Percentiles rank a stretch among this genome's conserved stretches.
Evolutionary conservation across 1,140 invertebrate species (phyloP).

Genomic region (Trachymyrmex cornetzi): DNA sequence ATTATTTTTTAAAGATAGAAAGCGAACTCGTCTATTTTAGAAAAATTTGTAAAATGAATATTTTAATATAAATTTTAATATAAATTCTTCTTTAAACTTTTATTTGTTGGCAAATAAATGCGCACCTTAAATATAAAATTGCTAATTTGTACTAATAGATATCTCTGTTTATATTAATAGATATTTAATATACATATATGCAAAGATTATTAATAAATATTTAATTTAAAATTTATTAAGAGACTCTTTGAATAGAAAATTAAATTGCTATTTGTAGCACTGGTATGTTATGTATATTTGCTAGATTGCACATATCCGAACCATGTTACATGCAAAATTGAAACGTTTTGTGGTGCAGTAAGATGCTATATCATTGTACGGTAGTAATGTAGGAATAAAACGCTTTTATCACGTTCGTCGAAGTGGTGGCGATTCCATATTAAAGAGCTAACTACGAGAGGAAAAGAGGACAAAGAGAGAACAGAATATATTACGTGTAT

Average conservation of each 20-base stretch:
- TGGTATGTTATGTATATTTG: neutral
- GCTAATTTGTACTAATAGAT: neutral
- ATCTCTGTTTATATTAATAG: neutral
- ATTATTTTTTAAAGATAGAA: neutral
- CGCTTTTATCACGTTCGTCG: neutral
- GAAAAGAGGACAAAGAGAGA: neutral
- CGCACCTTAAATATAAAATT: neutral
- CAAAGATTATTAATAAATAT: too few species aligned
- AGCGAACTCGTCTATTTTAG: neutral
- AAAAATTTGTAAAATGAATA: neutral
- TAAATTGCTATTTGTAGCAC: neutral
- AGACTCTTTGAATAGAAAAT: neutral
- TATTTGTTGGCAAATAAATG: neutral
- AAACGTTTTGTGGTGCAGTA: neutral
- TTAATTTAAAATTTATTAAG: neutral
- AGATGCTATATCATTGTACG: constrained; percentile 1
- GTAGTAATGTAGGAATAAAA: neutral
- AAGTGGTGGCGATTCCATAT: neutral
- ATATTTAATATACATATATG: neutral
- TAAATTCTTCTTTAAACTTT: neutral
- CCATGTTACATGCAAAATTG: neutral
- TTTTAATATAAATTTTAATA: constrained; percentile 27
- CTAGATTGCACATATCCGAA: neutral
- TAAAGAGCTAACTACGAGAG: neutral
- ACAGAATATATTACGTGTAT: neutral